A percentile compares a stretch with the other conserved stretches of the same genome.
Conservation (phyloP, 2,888 invertebrate genomes). For the Peribatodes rhomboidaria region DNA sequence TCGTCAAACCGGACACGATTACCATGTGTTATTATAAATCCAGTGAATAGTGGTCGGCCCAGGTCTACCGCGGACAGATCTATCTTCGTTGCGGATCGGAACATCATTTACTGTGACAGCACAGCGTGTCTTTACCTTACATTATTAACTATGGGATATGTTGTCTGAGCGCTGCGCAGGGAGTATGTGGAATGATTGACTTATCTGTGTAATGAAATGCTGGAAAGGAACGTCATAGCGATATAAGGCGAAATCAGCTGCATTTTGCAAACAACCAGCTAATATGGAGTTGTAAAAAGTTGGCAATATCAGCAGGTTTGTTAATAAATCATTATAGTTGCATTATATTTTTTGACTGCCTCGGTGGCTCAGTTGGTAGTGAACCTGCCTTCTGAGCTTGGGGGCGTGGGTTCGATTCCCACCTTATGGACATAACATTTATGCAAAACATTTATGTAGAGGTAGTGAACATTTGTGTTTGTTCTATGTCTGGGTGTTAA, state of each 20-base stretch:
- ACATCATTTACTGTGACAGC: constrained; percentile 63
- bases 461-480: too few relatives aligned
- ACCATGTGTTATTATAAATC: constrained; percentile 37
- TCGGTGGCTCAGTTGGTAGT: too few relatives aligned
- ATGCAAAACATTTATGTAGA: too few relatives aligned
- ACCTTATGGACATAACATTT: too few relatives aligned
- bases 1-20: constrained; percentile 31
- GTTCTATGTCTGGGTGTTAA: too few relatives aligned
- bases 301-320: too few relatives aligned
- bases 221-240: neutral
- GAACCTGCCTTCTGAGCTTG: too few relatives aligned
- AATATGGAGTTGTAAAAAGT: too few relatives aligned
- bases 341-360: too few relatives aligned
- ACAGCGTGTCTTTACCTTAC: constrained; percentile 53
- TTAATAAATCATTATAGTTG: too few relatives aligned
- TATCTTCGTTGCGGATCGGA: constrained; percentile 61
- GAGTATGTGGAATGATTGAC: constrained; percentile 34
- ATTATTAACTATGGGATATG: constrained; percentile 42
- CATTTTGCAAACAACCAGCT: too few relatives aligned
- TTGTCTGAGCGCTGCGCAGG: constrained; percentile 19
- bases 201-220: constrained; percentile 21
- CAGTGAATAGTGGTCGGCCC: constrained; percentile 37
- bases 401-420: too few relatives aligned
- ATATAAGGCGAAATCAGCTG: neutral
- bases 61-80: constrained; percentile 51